Percentiles rank a stretch among this genome's conserved stretches.
Evolutionary conservation across 2,888 invertebrate genomes (phyloP).

Genomic region (Brachyptera putata): DNA sequence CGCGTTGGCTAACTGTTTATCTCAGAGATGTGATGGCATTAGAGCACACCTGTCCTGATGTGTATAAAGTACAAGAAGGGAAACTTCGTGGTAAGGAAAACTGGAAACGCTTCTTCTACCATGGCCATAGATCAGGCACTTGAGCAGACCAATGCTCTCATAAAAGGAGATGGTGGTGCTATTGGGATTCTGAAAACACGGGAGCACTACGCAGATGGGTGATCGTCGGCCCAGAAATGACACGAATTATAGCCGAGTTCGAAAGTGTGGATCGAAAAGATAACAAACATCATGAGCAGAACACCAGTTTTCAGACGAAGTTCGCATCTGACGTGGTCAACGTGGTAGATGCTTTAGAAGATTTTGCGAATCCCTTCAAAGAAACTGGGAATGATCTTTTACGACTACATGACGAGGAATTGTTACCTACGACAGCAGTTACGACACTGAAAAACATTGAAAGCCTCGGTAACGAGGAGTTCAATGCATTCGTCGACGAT

Average conservation of each 20-base stretch:
- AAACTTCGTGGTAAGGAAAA: background rate
- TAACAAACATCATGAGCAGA: slow-evolving; percentile 23
- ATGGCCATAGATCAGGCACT: slow-evolving; percentile 14
- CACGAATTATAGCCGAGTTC: slow-evolving; percentile 26
- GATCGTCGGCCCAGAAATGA: slow-evolving; percentile 28
- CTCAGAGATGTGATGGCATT: slow-evolving; percentile 24
- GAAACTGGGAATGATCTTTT: slow-evolving; percentile 22
- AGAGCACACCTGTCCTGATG: slow-evolving; percentile 1
- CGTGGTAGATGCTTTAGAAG: slow-evolving; percentile 21
- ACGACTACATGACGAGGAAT: slow-evolving; percentile 23
- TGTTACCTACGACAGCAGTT: slow-evolving; percentile 12
- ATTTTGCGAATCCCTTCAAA: slow-evolving; percentile 25
- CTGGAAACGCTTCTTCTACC: background rate
- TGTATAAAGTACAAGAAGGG: background rate
- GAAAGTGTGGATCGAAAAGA: background rate
- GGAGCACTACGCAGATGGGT: slow-evolving; percentile 25
- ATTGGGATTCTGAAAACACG: slow-evolving; percentile 10
- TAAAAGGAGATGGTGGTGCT: slow-evolving; percentile 3
- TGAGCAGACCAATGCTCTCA: slow-evolving; percentile 8
- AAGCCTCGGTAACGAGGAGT: slow-evolving; percentile 13
- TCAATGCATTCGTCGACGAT: slow-evolving; percentile 21
- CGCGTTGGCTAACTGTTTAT: slow-evolving; percentile 19
- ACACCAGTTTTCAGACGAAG: slow-evolving; percentile 20
- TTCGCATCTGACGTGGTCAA: slow-evolving; percentile 25
- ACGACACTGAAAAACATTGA: slow-evolving; percentile 5